phyloP scores from a whole-genome alignment of 1,140 invertebrate genomes.

The Cydia pomonella region DNA sequence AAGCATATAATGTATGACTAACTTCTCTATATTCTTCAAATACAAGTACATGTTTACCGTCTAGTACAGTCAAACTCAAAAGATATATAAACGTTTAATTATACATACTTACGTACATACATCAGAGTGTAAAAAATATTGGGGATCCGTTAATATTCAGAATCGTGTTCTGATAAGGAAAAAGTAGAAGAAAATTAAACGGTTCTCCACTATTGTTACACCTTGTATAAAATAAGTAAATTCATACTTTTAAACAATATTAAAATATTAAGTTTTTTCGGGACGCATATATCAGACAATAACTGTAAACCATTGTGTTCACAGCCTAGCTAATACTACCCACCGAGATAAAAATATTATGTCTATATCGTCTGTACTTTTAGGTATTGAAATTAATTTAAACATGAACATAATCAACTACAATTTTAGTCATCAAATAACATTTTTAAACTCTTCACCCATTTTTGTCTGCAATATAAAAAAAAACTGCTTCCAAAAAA shows the following conservation, averaged over 20 bases:
- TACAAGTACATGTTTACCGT: background rate
- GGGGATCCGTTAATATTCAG: too few species aligned
- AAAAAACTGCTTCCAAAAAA: too few species aligned
- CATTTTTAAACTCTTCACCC: too few species aligned
- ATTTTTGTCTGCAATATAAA: too few species aligned
- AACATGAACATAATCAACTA: too few species aligned
- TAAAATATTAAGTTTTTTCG: too few species aligned
- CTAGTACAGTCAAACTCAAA: background rate
- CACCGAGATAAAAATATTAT: conserved; percentile 17
- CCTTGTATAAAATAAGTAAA: background rate
- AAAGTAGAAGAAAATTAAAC: too few species aligned
- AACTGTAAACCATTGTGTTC: background rate
- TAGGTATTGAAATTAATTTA: background rate
- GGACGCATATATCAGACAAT: background rate
- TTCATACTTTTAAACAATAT: too few species aligned
- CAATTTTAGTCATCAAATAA: background rate
- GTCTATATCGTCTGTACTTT: conserved; percentile 10
- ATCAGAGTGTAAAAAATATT: too few species aligned
- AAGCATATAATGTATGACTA: background rate
- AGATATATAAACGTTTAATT: background rate
- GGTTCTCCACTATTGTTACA: too few species aligned
- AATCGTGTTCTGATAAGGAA: too few species aligned
- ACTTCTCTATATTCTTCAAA: conserved; percentile 4
- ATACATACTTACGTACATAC: background rate
- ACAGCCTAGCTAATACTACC: conserved; percentile 26